Base-by-base conservation (phyloP, 2,888 invertebrate species). In the Marasmarcha lunaedactyla region DNA sequence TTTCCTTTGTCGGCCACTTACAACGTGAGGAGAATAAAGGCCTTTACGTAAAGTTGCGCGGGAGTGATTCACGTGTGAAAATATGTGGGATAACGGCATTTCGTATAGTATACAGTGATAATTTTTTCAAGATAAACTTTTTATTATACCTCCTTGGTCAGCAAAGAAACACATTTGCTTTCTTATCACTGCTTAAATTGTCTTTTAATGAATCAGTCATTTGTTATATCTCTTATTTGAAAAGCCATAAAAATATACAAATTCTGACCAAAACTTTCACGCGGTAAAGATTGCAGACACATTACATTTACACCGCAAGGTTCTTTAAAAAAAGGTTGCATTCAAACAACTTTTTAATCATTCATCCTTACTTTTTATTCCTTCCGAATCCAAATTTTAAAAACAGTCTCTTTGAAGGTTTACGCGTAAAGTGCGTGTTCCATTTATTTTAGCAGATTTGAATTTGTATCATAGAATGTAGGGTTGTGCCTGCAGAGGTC, bases 1-100 rank as follows among this genome's bases (percentile, higher is more conserved):
- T 72, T 71, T 62, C 78, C 81, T 83, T 81, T 83, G 81, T 81
- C 79, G 81, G 77, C 79, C 70, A 79, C 76, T 79, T 71, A 55
- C 72, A 66, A 81, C 83, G 83, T 83, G 83, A 81, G 71, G 51
- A 51, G 81, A 81, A 81, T 81, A 11, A 11, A 30, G 2, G 30
- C 6, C 30, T 20, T 20, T 7, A 20, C 20, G 20, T 20, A 20
- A 7, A 20, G 4, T 20, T 20, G 20, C 7, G 20, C 7, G 20
- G 7, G 7, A 20, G 20, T 20, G 20, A 20, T 20, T 20, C 7
- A 20, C 20, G 20, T 7, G 20, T 20, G 20, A 20, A 5, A 20
- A 7, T 5, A 20, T 20, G 20, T 20, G 3, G 20, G 20, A 3
- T 5, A 5, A 7, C 20, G 20, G 20, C 7, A n/a, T n/a, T n/a